phyloP scores from a whole-genome alignment of 2,113 vertebrate species.

The Cavia porcellus region DNA sequence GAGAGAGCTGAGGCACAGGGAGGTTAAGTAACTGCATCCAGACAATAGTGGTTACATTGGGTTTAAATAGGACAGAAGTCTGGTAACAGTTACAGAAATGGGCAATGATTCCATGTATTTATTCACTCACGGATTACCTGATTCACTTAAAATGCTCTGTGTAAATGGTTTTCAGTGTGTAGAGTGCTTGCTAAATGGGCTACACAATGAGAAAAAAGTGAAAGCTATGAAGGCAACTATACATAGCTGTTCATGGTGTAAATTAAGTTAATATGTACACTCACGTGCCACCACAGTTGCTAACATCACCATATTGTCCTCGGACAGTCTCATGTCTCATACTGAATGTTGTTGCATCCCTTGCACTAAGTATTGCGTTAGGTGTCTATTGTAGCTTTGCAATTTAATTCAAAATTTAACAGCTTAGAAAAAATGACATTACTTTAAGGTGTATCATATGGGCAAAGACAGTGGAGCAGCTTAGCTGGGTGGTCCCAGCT shows the following conservation, averaged over 20 bases:
- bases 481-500: no score
- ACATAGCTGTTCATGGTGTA: background rate
- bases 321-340: background rate
- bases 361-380: background rate
- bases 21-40: background rate
- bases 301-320: background rate
- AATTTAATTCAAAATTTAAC: no score
- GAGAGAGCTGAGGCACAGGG: background rate
- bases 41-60: background rate
- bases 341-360: background rate
- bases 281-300: background rate
- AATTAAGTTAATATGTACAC: background rate
- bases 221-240: no score
- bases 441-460: no score
- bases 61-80: background rate
- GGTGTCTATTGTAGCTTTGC: background rate
- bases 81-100: background rate
- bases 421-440: no score
- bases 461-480: no score
- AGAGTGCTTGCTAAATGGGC: background rate
- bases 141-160: background rate
- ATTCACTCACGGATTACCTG: fast-evolving
- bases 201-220: background rate
- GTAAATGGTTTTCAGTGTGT: background rate
- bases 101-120: background rate